Base-by-base conservation (phyloP, 2,797 vertebrate species). In the Prunella strophiata region DNA sequence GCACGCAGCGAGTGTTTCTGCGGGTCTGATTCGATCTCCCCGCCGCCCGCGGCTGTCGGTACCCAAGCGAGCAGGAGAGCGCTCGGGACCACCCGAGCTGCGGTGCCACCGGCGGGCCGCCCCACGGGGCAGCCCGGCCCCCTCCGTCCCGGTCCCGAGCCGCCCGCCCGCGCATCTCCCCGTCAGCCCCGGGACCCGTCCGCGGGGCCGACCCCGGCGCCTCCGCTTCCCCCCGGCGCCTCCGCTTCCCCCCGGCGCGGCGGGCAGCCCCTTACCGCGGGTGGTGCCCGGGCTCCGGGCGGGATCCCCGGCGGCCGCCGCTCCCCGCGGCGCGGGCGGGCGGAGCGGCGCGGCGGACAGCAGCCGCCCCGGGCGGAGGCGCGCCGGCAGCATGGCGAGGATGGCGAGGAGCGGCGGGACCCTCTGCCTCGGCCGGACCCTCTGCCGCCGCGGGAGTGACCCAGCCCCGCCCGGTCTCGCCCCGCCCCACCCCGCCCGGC, bases 341-440 rank as follows among this genome's bases (percentile, higher is more conserved):
- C 27, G 52, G 42, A 57, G 40, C 29, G 10, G 77, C 1, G 48
- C 47, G 3, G 55, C 27, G 30, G 34, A 18, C 54, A 90, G 52
- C 10, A 82, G 12, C 61, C 50, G 43, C 2, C 72, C 50, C 7
- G 59, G 79, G 27, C 47, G 54, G 65, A 91, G 42, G 22, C 72
- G 68, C 10, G 58, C 26, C 5, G 19, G 26, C 57, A 96, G 90
- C 97, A 97, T 97, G 57, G 22, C 26, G 3, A 40, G 26, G 15
- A 15, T 11, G 40, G 52, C 32, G 13, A 9, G 70, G 23, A 43
- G n/a, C 34, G 12, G 16, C 11, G 6, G 11, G 5, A 72, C 23
- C 22, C 43, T 66, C 19, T 50, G 47, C 34, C 34, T 7, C 29
- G 13, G 32, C 19, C 14, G 6, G 15, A 57, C n/a, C 30, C 34